Base-by-base conservation (phyloP, 2,113 vertebrate genomes). In the Pristiophorus japonicus region DNA sequence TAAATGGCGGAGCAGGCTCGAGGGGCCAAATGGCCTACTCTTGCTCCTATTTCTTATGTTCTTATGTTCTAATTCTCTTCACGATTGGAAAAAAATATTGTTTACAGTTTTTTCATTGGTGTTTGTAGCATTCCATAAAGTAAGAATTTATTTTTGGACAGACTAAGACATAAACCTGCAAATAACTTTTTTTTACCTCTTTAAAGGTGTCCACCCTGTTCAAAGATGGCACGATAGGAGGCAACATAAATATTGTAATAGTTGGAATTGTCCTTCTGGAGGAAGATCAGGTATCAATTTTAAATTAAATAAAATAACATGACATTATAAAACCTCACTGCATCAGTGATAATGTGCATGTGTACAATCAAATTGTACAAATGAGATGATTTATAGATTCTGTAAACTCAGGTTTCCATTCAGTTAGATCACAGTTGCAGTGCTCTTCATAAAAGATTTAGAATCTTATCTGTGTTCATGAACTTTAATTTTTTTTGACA, bases 211-310 rank as follows among this genome's bases (percentile, higher is more conserved):
- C 98, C 51, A 98, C 98, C 87, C 97, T 99, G 95, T 99, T 99
- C 96, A 98, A 98, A 97, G 98, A 99, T 1, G 98, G 98, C 6
- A 98, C 98, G 0, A 99, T 99, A 95, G 98, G 98, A 85, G 98
- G 98, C 4, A 98, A 98, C 95, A 98, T 99, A 96, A 99, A 99
- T 94, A 98, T 99, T 55, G 98, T 98, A 7, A 97, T 99, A 16
- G 98, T 98, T 18, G 98, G 98, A 5, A 98, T 99, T 12, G 97
- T 99, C 90, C 98, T 99, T 95, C 97, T 99, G 70, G 98, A 98
- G 96, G 98, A 98, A 88, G 98, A 99, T 5, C 98, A 98, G 98
- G 98, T 99, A 97, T 96, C 96, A 59, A 45, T 94, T 70, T 94
- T 18, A 51, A 94, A 94, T 47, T 70, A 70, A 73, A 70, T 47